These are phyloP conservation scores for Brachionus plicatilis DNA, from an alignment of 1,140 invertebrate species.

Conservation along the genomic window DNA sequence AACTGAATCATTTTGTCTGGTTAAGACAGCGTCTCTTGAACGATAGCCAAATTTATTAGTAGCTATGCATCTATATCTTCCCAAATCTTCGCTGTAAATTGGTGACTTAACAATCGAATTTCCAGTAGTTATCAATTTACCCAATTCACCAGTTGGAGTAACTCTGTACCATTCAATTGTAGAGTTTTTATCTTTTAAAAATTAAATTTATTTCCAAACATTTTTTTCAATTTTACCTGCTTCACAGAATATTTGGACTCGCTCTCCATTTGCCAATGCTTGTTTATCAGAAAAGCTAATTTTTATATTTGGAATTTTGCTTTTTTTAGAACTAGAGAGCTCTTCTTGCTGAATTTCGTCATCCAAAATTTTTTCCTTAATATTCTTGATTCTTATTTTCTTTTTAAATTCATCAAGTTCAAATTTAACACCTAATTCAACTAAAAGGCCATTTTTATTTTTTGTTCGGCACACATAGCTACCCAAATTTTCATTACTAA, in stretches of 20 bases:
- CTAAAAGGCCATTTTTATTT: conserved; percentile 26
- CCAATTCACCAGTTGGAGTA: not conserved
- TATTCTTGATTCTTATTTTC: not conserved
- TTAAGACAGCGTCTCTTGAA: not conserved
- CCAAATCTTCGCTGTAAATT: not conserved
- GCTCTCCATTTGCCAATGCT: not conserved
- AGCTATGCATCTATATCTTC: conserved; percentile 12
- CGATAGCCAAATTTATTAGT: not conserved
- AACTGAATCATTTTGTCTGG: conserved; percentile 26
- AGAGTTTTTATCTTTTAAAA: not conserved
- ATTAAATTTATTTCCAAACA: not conserved
- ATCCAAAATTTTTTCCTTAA: not conserved
- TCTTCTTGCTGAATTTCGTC: not conserved
- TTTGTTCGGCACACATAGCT: conserved; percentile 3
- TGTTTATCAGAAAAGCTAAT: conserved; percentile 29
- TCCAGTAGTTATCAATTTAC: not conserved
- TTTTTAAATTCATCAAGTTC: not conserved
- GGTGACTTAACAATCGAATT: not conserved
- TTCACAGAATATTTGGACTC: conserved; percentile 1
- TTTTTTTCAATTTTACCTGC: not conserved
- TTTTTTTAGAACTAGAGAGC: not conserved
- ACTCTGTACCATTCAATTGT: conserved; percentile 24
- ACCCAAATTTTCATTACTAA: not conserved
- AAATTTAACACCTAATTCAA: not conserved
- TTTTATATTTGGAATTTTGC: not conserved